phyloP scores from a whole-genome alignment of 2,888 invertebrate species.

The Lepidocyrtoides sp. region DNA sequence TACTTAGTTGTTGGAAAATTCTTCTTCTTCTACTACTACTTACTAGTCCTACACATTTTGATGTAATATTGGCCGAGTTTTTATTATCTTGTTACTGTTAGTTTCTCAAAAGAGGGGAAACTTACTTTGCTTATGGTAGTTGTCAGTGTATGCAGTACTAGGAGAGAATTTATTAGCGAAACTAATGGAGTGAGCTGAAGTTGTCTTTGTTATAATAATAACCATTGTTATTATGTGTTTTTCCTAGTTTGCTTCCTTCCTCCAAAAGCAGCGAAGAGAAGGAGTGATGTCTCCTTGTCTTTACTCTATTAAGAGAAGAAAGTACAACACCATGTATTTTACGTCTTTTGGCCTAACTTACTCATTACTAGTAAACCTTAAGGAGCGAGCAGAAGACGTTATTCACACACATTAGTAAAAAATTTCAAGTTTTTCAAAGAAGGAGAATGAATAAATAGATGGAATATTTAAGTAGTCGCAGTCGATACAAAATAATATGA shows the following conservation, averaged over 20 bases:
- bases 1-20: not conserved
- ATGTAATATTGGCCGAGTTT: constrained; percentile 14
- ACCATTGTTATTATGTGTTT: constrained; percentile 1
- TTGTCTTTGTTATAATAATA: constrained; percentile 5
- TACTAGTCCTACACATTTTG: not conserved
- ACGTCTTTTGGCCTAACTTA: not conserved
- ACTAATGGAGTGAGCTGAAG: not conserved
- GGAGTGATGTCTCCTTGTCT: not conserved
- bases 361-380: not conserved
- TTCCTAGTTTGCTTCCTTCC: constrained; percentile 1
- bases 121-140: constrained; percentile 1
- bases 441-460: no score
- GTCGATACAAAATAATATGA: no score
- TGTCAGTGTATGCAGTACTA: not conserved
- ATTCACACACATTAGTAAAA: not conserved
- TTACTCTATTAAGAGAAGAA: not conserved
- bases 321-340: not conserved
- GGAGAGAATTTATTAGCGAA: constrained; percentile 26
- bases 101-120: constrained; percentile 10
- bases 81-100: constrained; percentile 23
- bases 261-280: not conserved
- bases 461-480: no score
- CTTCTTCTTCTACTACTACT: not conserved
- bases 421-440: no score
- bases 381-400: not conserved